Conservation (phyloP, 2,797 vertebrate genomes). For the Malacoraja senta region DNA sequence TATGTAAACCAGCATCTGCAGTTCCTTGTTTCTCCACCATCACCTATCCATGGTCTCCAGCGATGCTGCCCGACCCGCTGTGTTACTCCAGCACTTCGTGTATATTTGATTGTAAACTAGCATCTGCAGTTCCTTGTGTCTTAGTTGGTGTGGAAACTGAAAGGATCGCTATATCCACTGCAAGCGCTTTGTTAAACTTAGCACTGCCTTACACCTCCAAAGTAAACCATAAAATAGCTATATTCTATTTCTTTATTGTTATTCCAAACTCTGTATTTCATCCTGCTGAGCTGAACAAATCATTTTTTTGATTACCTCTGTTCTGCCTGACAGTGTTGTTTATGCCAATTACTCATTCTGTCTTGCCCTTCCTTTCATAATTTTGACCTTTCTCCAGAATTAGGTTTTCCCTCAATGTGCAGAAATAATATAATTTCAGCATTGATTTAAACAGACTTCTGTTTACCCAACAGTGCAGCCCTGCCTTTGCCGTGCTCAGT, state of each 20-base stretch:
- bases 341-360: conserved; percentile 23
- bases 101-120: too few relatives aligned
- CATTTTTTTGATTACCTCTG: not conserved
- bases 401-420: conserved; percentile 24
- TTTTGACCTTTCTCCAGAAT: conserved; percentile 28
- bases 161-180: not conserved
- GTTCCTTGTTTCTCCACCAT: too few relatives aligned
- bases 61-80: too few relatives aligned
- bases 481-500: not conserved
- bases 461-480: not conserved
- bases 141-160: not conserved
- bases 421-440: conserved; percentile 32
- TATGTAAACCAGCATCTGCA: too few relatives aligned
- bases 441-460: not conserved
- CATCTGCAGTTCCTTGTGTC: too few relatives aligned
- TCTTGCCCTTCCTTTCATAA: conserved; percentile 11
- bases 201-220: not conserved
- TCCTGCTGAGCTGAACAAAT: conserved; percentile 23
- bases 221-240: conserved; percentile 1
- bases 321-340: not conserved
- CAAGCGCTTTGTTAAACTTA: conserved; percentile 1
- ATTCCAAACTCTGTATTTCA: not conserved
- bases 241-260: conserved; percentile 1
- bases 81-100: too few relatives aligned
- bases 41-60: too few relatives aligned